Percentiles rank a stretch among this genome's conserved stretches.
Conservation (phyloP, 2,888 invertebrate genomes). For the Hydrotaea cyrtoneurina region DNA sequence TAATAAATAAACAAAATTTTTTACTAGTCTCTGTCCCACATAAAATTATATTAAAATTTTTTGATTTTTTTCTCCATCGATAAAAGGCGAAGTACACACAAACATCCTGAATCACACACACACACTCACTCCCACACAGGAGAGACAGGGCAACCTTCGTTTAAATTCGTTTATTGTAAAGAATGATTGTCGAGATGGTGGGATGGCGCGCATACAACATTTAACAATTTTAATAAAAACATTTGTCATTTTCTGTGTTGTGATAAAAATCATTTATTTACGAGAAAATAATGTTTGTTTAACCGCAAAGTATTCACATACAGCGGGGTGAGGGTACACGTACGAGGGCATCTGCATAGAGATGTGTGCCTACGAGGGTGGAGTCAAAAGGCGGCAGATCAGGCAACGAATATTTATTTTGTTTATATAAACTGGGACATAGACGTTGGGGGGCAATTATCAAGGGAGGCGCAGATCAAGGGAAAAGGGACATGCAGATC, state of each 20-base stretch:
- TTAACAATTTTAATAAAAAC: slow-evolving; percentile 59
- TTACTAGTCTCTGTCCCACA: background rate
- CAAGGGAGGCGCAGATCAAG: too few species aligned
- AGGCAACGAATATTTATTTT: too few species aligned
- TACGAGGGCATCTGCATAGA: background rate
- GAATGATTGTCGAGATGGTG: background rate
- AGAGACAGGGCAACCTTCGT: background rate
- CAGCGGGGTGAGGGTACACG: background rate
- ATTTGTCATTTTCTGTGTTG: slow-evolving; percentile 58
- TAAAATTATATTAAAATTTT: background rate
- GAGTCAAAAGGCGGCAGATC: background rate
- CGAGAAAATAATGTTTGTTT: slow-evolving; percentile 58
- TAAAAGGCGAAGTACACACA: background rate
- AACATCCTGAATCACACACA: too few species aligned
- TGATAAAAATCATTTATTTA: slow-evolving; percentile 64
- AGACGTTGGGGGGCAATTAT: too few species aligned
- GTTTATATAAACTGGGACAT: too few species aligned
- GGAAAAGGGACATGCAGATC: too few species aligned
- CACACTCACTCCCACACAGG: background rate
- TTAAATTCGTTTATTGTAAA: slow-evolving; percentile 12
- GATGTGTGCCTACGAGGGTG: background rate
- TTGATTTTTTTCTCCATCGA: slow-evolving; percentile 17
- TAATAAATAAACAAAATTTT: background rate
- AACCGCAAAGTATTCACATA: slow-evolving; percentile 56
- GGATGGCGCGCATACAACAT: background rate